Percentiles rank a stretch among this genome's conserved stretches.
These are phyloP conservation scores for Haliclona indistincta DNA, from an alignment of 37 sponge, comb jelly and placozoan genomes.

Conservation along the genomic window DNA sequence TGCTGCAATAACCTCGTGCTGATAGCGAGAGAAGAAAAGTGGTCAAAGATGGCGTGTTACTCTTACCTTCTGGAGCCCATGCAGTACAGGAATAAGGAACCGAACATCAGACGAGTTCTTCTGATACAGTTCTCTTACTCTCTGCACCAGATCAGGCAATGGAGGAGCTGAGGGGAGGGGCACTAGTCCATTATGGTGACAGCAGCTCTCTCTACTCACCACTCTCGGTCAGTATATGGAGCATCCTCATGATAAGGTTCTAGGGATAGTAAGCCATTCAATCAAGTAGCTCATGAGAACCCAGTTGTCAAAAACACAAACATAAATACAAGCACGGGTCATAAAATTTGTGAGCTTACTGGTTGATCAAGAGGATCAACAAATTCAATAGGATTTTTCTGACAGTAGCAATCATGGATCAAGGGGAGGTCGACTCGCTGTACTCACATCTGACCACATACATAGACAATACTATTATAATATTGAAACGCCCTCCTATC, in stretches of 20 bases:
- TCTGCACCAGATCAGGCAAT: constrained; percentile 70
- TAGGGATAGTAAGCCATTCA: too few relatives aligned
- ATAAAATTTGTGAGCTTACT: too few relatives aligned
- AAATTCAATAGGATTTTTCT: too few relatives aligned
- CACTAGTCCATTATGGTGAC: neutral
- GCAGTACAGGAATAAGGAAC: constrained; percentile 93
- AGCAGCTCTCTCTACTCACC: constrained; percentile 35
- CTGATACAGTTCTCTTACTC: constrained; percentile 83
- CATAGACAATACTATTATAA: too few relatives aligned
- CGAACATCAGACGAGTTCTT: constrained; percentile 82
- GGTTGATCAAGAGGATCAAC: too few relatives aligned
- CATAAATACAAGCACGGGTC: too few relatives aligned
- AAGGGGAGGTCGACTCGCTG: too few relatives aligned
- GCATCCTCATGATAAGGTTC: constrained; percentile 89
- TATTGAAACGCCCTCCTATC: too few relatives aligned
- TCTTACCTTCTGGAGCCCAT: constrained; percentile 88
- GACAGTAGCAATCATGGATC: too few relatives aligned
- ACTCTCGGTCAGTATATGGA: constrained; percentile 87
- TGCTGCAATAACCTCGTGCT: constrained; percentile 83
- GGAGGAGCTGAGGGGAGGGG: constrained; percentile 60
- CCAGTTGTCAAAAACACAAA: too few relatives aligned
- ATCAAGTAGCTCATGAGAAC: too few relatives aligned
- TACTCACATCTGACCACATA: too few relatives aligned
- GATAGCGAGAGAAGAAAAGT: constrained; percentile 7
- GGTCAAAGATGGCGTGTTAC: neutral